phyloP scores from a whole-genome alignment of 2,797 vertebrate species.

The Pangasius krempfi region DNA sequence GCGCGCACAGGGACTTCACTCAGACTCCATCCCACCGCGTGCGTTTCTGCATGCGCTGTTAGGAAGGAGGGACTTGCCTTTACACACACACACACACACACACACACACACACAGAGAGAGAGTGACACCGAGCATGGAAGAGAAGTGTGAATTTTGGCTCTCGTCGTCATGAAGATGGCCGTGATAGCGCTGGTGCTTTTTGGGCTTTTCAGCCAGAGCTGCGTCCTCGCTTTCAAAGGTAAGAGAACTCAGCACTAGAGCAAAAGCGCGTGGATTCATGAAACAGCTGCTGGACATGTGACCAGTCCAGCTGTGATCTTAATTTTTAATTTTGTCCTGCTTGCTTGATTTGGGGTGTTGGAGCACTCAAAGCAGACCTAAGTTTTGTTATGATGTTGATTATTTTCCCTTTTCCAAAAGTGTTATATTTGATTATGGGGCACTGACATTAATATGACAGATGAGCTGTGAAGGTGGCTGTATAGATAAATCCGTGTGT shows the following conservation, averaged over 20 bases:
- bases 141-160: conserved; percentile 32
- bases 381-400: not conserved
- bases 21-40: conserved; percentile 15
- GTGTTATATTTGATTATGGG: not conserved
- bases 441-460: not conserved
- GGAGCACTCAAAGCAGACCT: too few species aligned
- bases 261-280: not conserved
- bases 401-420: not conserved
- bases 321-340: not conserved
- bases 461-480: conserved; percentile 5
- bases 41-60: conserved; percentile 21
- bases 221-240: conserved; percentile 20
- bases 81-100: not conserved
- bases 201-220: conserved; percentile 31
- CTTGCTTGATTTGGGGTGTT: not conserved
- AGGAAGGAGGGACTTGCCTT: conserved; percentile 24
- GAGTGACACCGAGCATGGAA: conserved; percentile 26
- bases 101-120: not conserved
- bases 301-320: conserved; percentile 9
- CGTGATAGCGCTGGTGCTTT: conserved; percentile 8
- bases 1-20: conserved; percentile 11
- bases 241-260: conserved; percentile 16
- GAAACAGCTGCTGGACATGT: conserved; percentile 7
- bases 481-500: not conserved
- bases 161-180: conserved; percentile 32